Evolutionary conservation across 1,140 invertebrate species (phyloP).

Genomic region (Thaumetopoea pityocampa): DNA sequence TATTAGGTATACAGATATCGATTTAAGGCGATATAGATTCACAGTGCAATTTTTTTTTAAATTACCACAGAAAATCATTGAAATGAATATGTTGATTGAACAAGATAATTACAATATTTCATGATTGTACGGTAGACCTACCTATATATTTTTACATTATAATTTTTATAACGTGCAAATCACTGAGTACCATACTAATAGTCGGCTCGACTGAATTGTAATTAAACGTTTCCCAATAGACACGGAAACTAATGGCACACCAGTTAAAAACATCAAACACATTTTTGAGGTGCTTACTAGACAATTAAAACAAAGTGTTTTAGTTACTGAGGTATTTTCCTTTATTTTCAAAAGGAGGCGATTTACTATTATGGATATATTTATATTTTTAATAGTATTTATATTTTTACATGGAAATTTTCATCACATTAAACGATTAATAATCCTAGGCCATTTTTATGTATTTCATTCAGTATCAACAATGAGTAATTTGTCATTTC

Average conservation of each 20-base stretch:
- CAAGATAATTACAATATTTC: too few species aligned
- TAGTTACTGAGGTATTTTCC: conserved; percentile 67
- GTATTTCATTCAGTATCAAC: conserved; percentile 66
- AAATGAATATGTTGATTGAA: too few species aligned
- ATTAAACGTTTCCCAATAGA: conserved; percentile 2
- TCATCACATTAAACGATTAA: conserved; percentile 70
- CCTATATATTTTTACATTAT: too few species aligned
- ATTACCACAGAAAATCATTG: too few species aligned
- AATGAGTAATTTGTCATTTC: conserved; percentile 60
- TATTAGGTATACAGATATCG: too few species aligned
- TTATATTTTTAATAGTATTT: conserved; percentile 71
- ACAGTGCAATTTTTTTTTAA: too few species aligned
- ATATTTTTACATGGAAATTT: conserved; percentile 75
- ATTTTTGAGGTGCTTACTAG: conserved; percentile 9
- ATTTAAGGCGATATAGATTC: too few species aligned
- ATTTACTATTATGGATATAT: conserved; percentile 71
- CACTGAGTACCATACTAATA: too few species aligned
- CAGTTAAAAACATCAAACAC: conserved; percentile 8
- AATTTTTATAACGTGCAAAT: too few species aligned
- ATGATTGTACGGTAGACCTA: too few species aligned
- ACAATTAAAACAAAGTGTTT: conserved; percentile 54
- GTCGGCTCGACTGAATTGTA: too few species aligned
- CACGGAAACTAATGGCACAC: conserved; percentile 7
- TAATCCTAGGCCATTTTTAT: conserved; percentile 68
- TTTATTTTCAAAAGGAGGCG: conserved; percentile 68